Base-by-base conservation (phyloP, 2,888 invertebrate species). In the Osedax fenrisi region DNA sequence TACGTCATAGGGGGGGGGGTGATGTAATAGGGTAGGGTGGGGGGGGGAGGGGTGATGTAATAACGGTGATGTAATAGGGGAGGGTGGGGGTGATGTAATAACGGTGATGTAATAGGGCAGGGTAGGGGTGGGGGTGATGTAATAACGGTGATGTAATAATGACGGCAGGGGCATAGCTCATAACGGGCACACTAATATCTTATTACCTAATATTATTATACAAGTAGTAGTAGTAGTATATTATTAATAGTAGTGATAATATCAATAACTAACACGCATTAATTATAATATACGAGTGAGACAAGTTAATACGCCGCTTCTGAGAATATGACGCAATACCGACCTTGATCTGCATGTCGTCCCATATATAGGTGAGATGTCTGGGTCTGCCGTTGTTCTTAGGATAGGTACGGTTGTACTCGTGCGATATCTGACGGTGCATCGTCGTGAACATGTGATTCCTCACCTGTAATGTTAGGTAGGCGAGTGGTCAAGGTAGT, bases 51-150 rank as follows among this genome's bases (percentile, higher is more conserved):
- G 17, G 17, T 5, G 41, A 41, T 17, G 41, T 41, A n/a, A n/a
- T n/a, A 72, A 75, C 76, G 75, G 76, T 17, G 41, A 5, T 5
- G 41, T 5, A 17, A 17, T 5, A 41, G 41, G 41, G 41, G 41
- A 41, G 41, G 41, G 41, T n/a, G n/a, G n/a, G n/a, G n/a, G n/a
- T n/a, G n/a, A n/a, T n/a, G n/a, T n/a, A n/a, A n/a, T n/a, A n/a
- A n/a, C n/a, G n/a, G n/a, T n/a, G n/a, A n/a, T n/a, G n/a, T n/a
- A n/a, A n/a, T n/a, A n/a, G 17, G 17, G 41, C 10, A 41, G 10
- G 41, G 5, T 5, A 41, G 41, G 41, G 41, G 41, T 10, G 41
- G 41, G 41, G 17, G 17, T 5, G 41, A 41, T 17, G 41, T 41
- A n/a, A n/a, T n/a, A n/a, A n/a, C n/a, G n/a, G n/a, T n/a, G n/a